These are phyloP conservation scores for Cnemophilus loriae DNA, from an alignment of 2,113 vertebrate species.

Conservation along the genomic window DNA sequence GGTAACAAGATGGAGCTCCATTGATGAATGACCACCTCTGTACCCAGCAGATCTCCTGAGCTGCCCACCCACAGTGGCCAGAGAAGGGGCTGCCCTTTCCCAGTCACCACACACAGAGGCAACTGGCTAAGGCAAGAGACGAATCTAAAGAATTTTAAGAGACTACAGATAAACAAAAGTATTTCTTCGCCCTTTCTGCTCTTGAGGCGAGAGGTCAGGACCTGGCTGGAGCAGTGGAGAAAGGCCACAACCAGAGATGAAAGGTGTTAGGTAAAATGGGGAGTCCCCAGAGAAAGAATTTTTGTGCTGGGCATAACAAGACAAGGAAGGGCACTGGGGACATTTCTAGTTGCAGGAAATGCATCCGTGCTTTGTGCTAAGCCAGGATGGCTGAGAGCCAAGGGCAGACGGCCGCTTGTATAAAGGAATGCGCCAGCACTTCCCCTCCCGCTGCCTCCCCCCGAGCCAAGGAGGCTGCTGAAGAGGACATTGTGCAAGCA, in stretches of 20 bases:
- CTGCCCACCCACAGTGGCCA: neutral
- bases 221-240: neutral
- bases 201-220: neutral
- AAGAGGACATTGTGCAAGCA: neutral
- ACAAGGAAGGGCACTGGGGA: neutral
- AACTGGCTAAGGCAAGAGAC: neutral
- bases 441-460: neutral
- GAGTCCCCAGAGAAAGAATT: neutral
- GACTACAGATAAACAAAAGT: neutral
- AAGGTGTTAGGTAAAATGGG: neutral
- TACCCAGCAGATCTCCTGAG: neutral
- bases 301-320: neutral
- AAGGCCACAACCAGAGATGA: neutral
- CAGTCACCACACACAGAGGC: neutral
- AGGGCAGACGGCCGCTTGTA: neutral
- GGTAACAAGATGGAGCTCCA: neutral
- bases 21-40: neutral
- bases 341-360: neutral
- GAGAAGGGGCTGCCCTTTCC: neutral
- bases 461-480: neutral
- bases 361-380: neutral
- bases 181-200: neutral
- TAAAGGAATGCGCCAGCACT: neutral
- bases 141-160: constrained; percentile 1
- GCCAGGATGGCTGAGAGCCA: neutral